Conservation (phyloP, 2,888 invertebrate species). For the Tetrapedia diversipes region DNA sequence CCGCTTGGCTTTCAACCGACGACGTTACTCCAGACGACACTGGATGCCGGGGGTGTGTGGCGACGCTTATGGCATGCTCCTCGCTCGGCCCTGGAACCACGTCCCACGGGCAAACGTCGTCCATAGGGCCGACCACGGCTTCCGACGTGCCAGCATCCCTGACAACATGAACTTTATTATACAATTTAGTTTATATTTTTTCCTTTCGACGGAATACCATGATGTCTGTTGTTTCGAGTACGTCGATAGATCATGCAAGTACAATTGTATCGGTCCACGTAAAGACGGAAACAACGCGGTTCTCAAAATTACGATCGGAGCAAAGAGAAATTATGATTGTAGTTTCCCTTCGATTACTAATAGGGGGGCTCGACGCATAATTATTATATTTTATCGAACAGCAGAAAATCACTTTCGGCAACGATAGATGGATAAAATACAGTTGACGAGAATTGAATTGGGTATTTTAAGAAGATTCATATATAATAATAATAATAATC, state of each 20-base stretch:
- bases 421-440: not conserved
- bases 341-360: not conserved
- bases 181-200: conserved; percentile 75
- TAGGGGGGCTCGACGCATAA: not conserved
- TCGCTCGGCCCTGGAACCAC: conserved; percentile 76
- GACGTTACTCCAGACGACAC: conserved; percentile 66
- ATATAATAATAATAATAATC: too few species aligned
- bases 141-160: conserved; percentile 80
- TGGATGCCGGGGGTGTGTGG: conserved; percentile 34
- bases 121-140: conserved; percentile 80
- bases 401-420: not conserved
- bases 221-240: conserved; percentile 12
- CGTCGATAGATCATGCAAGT: conserved; percentile 48
- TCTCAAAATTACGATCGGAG: not conserved
- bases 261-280: not conserved
- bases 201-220: conserved; percentile 47
- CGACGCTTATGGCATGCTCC: conserved; percentile 64
- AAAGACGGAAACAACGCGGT: not conserved
- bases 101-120: conserved; percentile 87
- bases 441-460: not conserved
- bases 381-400: not conserved
- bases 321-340: not conserved
- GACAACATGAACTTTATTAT: conserved; percentile 81
- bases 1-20: conserved; percentile 70
- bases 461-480: too few species aligned